These are phyloP conservation scores for Hiodon tergisus DNA, from an alignment of 2,113 vertebrate genomes.

Conservation along the genomic window DNA sequence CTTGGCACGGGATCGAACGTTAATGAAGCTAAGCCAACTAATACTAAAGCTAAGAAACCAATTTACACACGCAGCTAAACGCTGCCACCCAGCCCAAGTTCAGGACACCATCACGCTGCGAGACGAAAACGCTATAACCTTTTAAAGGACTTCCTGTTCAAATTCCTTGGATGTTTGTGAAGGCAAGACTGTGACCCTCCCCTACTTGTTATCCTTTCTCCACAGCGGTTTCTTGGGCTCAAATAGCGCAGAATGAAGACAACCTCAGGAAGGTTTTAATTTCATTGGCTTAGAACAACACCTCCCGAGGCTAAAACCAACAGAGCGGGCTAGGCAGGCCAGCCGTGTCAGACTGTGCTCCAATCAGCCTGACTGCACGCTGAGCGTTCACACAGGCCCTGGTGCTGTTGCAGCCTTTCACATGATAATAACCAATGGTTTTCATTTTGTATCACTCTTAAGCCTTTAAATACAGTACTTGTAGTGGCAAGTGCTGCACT, in stretches of 20 bases:
- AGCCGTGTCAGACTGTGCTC: not conserved
- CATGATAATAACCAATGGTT: not conserved
- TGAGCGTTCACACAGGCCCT: not conserved
- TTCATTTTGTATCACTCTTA: not conserved
- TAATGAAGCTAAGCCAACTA: too few species aligned
- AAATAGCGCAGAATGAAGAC: not conserved
- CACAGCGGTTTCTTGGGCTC: not conserved
- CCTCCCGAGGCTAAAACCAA: too few species aligned
- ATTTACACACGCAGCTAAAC: too few species aligned
- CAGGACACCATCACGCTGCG: not conserved
- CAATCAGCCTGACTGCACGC: not conserved
- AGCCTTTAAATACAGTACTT: not conserved
- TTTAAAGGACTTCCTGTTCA: not conserved
- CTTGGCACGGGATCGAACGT: too few species aligned
- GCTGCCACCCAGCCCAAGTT: too few species aligned
- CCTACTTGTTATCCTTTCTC: not conserved
- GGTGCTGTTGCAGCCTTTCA: not conserved
- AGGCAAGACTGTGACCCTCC: constrained; percentile 11
- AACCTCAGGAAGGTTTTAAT: not conserved
- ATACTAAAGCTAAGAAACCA: too few species aligned
- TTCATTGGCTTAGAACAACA: too few species aligned
- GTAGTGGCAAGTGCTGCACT: not conserved
- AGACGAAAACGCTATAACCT: not conserved
- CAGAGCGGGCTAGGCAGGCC: too few species aligned
- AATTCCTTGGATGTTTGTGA: constrained; percentile 32